Evolutionary conservation across 1,140 invertebrate species (phyloP).

Genomic region (Camponotus vicinus): DNA sequence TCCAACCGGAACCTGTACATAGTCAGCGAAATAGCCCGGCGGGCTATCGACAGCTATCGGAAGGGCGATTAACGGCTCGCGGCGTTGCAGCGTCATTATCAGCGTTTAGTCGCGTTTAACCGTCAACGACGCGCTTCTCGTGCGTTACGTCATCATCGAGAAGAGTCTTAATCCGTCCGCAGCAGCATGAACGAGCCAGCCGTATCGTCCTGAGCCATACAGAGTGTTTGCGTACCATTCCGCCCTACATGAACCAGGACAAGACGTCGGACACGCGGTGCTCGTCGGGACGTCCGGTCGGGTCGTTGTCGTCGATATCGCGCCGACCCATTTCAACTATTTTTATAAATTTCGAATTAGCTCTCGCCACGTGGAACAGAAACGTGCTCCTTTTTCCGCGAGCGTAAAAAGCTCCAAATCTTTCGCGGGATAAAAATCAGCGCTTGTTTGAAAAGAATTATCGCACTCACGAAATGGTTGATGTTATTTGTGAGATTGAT

Average conservation of each 20-base stretch:
- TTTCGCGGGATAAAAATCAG: not conserved
- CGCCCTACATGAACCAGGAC: slow-evolving; percentile 79
- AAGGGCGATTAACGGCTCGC: slow-evolving; percentile 32
- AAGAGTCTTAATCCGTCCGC: slow-evolving; percentile 21
- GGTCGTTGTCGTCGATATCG: slow-evolving; percentile 31
- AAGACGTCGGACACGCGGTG: slow-evolving; percentile 75
- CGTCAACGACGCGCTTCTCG: not conserved
- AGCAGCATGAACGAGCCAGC: slow-evolving; percentile 69
- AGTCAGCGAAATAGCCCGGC: slow-evolving; percentile 12
- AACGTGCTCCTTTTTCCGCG: not conserved
- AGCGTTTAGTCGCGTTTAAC: slow-evolving; percentile 46
- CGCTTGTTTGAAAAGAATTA: not conserved
- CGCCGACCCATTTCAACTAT: slow-evolving; percentile 21
- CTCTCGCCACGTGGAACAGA: not conserved
- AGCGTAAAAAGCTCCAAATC: not conserved
- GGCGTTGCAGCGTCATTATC: slow-evolving; percentile 37
- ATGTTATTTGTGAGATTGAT: not conserved
- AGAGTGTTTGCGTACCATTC: slow-evolving; percentile 77
- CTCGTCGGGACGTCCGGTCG: slow-evolving; percentile 4
- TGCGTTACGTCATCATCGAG: not conserved
- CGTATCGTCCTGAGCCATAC: slow-evolving; percentile 77
- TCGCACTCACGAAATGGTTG: not conserved
- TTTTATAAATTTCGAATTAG: not conserved
- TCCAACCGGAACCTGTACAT: not conserved
- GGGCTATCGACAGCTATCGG: slow-evolving; percentile 43